Base-by-base conservation (phyloP, 35 echinoderm and acorn worm genomes). In the Holothuria glaberrima region DNA sequence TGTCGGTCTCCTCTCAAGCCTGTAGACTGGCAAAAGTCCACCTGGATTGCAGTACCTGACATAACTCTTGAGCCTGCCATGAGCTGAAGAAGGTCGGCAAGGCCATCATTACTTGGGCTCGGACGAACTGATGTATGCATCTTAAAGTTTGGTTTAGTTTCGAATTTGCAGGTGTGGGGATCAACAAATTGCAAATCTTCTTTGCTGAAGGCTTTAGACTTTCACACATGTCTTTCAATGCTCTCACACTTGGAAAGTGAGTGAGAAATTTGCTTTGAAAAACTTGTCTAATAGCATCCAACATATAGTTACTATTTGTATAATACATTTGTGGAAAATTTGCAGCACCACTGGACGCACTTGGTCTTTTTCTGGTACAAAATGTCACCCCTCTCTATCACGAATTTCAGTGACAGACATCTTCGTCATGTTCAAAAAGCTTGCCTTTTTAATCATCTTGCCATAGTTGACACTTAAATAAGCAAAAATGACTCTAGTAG, bases 1-100 rank as follows among this genome's bases (percentile, higher is more conserved):
- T 65, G 17, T 65, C 16, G 20, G 20, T 28, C 61, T 65, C 27
- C 61, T 28, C 17, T 16, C 61, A 21, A 65, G 61, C 61, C 61
- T 6, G 61, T n/a, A n/a, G n/a, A 65, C 61, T 65, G 61, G 61
- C 61, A 65, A 65, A 65, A 65, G n/a, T 65, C 61, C 5, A 65
- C 16, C 61, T 65, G 61, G 61, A 65, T 65, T 65, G 27, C 4
- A 17, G 61, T 4, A 17, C 4, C 61, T 65, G 19, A 65, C 61
- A 65, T 65, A 65, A 65, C 61, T 65, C 61, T 65, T 65, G 61
- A 65, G 17, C 61, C 61, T 6, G 61, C 17, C 6, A 65, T 65
- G 61, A 65, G 17, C 61, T 65, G 61, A 6, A 65, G 61, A 5
- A 65, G 61, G 61, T 65, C 16, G 61, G 61, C 61, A 17, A 65